These are phyloP conservation scores for Drosophila biarmipes DNA, from an alignment of 1,140 invertebrate genomes.

Conservation along the genomic window DNA sequence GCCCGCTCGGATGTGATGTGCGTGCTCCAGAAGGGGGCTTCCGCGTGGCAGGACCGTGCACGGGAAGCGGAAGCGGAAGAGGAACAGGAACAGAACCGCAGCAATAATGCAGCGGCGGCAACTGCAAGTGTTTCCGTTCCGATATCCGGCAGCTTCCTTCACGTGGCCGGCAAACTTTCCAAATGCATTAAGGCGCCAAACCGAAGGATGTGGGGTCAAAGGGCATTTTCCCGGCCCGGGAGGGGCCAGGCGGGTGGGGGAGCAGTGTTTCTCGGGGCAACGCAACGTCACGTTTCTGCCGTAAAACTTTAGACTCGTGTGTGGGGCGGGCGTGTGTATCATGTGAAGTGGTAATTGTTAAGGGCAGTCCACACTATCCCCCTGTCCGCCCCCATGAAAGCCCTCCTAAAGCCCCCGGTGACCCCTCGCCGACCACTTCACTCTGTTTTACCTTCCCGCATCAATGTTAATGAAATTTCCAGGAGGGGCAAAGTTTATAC, in stretches of 20 bases:
- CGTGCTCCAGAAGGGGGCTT: slow-evolving; percentile 31
- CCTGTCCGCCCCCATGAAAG: background rate
- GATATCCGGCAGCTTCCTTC: slow-evolving; percentile 71
- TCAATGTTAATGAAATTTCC: slow-evolving; percentile 76
- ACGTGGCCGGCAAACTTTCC: slow-evolving; percentile 66
- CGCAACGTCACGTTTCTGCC: slow-evolving; percentile 68
- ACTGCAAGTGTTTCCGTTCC: slow-evolving; percentile 80
- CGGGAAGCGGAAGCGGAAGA: slow-evolving; percentile 13
- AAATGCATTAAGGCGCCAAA: slow-evolving; percentile 62
- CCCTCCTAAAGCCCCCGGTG: background rate
- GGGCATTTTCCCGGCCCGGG: background rate
- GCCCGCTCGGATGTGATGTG: slow-evolving; percentile 51
- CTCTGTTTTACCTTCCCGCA: slow-evolving; percentile 41
- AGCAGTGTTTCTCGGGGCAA: slow-evolving; percentile 2
- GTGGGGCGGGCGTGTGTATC: slow-evolving; percentile 17
- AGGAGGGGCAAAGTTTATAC: slow-evolving; percentile 46
- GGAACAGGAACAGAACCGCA: slow-evolving; percentile 61
- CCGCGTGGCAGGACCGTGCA: background rate
- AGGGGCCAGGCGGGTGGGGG: too few species aligned
- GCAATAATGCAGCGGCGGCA: slow-evolving; percentile 64
- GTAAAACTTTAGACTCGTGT: slow-evolving; percentile 50
- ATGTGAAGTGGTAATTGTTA: slow-evolving; percentile 51
- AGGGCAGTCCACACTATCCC: slow-evolving; percentile 22
- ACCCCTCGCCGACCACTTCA: background rate
- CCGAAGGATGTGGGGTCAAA: background rate